phyloP scores from a whole-genome alignment of 2,113 vertebrate species.

The Poicephalus gulielmi region DNA sequence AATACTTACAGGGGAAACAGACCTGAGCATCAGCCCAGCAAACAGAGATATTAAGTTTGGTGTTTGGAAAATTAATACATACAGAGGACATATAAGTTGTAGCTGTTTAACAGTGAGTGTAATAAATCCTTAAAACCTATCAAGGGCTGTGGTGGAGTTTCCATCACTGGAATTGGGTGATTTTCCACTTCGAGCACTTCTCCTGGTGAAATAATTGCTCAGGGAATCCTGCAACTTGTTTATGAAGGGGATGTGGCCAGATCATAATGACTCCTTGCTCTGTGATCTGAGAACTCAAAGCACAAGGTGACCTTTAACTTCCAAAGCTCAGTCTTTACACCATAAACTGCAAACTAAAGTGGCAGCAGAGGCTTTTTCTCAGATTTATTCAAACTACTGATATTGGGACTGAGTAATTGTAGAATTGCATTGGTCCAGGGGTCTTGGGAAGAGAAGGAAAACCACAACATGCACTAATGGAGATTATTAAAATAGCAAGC shows the following conservation, averaged over 20 bases:
- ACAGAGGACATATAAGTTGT: neutral
- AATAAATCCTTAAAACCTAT: neutral
- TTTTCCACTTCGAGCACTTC: neutral
- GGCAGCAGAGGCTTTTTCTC: neutral
- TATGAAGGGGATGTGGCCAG: neutral
- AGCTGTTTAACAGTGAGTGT: fast-evolving
- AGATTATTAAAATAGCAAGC: neutral
- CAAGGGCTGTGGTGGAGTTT: neutral
- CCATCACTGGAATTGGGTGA: neutral
- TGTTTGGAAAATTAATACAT: neutral
- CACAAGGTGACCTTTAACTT: neutral
- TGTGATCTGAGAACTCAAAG: neutral
- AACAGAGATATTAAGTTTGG: neutral
- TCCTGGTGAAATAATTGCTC: neutral
- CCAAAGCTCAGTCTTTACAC: neutral
- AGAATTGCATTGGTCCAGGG: neutral
- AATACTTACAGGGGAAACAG: neutral
- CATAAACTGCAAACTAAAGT: neutral
- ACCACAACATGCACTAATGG: neutral
- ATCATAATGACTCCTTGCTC: neutral
- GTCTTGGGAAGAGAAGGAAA: neutral
- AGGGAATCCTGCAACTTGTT: neutral
- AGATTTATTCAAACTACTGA: neutral
- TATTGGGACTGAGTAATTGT: neutral
- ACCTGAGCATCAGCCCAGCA: neutral